Conservation (phyloP, 1,140 invertebrate genomes). For the Drosophila rhopaloa region DNA sequence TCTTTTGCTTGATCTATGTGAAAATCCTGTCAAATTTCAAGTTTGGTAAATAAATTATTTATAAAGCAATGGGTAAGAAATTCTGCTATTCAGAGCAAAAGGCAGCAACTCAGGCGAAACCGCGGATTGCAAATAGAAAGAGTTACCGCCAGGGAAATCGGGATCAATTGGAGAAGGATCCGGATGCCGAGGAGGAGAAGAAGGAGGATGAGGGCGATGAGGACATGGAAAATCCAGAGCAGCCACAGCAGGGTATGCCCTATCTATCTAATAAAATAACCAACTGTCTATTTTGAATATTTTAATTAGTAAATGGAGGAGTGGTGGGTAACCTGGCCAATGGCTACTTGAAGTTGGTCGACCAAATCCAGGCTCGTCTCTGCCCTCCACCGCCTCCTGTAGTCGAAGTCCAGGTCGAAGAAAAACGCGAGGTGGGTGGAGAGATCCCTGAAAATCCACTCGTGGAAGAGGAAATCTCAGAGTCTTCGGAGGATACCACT, state of each 20-base stretch:
- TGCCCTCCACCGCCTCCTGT: neutral
- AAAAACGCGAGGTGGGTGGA: neutral
- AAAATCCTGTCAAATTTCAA: constrained; percentile 18
- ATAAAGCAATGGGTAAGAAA: constrained; percentile 43
- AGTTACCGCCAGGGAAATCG: neutral
- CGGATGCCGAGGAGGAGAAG: neutral
- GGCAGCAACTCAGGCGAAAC: neutral
- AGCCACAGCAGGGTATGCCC: neutral
- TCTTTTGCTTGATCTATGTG: neutral
- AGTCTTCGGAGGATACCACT: neutral
- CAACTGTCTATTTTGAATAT: neutral
- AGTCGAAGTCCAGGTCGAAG: neutral
- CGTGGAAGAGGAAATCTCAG: neutral
- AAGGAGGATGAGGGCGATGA: neutral
- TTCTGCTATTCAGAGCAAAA: constrained; percentile 29
- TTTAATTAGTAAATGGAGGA: neutral
- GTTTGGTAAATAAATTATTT: constrained; percentile 16
- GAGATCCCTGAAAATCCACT: neutral
- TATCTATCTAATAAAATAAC: neutral
- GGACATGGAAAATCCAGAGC: neutral
- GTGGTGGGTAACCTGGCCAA: neutral
- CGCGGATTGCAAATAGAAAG: neutral
- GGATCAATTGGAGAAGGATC: neutral
- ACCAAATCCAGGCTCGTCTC: neutral
- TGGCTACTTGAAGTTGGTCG: neutral